These are phyloP conservation scores for Etheostoma perlongum DNA, from an alignment of 2,797 vertebrate species.

Conservation along the genomic window DNA sequence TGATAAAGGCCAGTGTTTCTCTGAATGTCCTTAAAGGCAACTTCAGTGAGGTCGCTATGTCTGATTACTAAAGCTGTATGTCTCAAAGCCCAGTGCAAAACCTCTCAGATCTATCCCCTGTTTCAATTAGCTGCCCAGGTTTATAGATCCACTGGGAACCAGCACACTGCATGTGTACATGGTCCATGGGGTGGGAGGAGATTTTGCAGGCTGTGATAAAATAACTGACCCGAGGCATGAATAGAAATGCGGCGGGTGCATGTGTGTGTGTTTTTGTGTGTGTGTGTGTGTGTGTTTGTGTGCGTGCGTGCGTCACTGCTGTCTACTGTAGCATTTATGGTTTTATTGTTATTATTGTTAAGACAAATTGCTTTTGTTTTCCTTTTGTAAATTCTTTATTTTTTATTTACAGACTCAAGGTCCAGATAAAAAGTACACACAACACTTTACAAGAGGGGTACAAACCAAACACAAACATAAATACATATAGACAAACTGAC, in stretches of 20 bases:
- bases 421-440: no score
- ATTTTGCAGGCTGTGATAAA: slow-evolving; percentile 43
- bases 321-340: background rate
- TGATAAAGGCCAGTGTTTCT: slow-evolving; percentile 12
- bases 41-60: slow-evolving; percentile 20
- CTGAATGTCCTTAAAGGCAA: background rate
- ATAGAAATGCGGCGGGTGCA: slow-evolving; percentile 55
- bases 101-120: slow-evolving; percentile 42
- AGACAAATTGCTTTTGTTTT: slow-evolving; percentile 19
- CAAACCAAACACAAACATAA: no score
- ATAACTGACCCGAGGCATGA: slow-evolving; percentile 71
- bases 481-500: no score
- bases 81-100: slow-evolving; percentile 10
- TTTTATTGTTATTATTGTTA: background rate
- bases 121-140: slow-evolving; percentile 68
- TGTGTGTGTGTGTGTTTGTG: slow-evolving; percentile 18
- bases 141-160: slow-evolving; percentile 67
- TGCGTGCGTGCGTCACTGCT: background rate
- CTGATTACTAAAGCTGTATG: slow-evolving; percentile 13
- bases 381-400: slow-evolving; percentile 23
- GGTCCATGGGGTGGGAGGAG: background rate
- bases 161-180: slow-evolving; percentile 22
- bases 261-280: slow-evolving; percentile 30
- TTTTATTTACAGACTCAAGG: no score
- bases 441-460: no score